These are phyloP conservation scores for Plemyria rubiginata DNA, from an alignment of 2,888 invertebrate species.

Conservation along the genomic window DNA sequence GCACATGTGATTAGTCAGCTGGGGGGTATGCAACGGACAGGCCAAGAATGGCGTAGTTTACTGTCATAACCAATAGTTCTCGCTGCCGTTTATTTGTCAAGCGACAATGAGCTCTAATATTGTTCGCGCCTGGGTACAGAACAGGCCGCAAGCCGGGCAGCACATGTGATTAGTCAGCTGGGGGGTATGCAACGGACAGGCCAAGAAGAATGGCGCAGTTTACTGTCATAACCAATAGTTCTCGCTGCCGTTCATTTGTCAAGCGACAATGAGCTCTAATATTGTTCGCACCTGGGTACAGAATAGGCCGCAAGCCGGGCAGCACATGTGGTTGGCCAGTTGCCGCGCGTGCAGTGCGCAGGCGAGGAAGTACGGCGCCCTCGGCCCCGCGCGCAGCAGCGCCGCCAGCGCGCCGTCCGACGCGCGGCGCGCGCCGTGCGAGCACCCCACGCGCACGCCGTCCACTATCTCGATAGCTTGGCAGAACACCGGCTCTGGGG, in stretches of 20 bases:
- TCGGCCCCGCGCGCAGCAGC: slow-evolving; percentile 88
- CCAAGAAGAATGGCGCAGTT: too few species aligned
- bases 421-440: slow-evolving; percentile 72
- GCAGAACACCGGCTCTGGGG: slow-evolving; percentile 86
- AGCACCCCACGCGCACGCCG: slow-evolving; percentile 91
- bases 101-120: neutral
- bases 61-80: too few species aligned
- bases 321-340: slow-evolving; percentile 93
- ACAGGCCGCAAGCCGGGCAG: slow-evolving; percentile 94
- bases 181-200: too few species aligned
- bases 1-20: slow-evolving; percentile 96
- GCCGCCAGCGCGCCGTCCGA: slow-evolving; percentile 64
- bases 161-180: too few species aligned
- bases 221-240: too few species aligned
- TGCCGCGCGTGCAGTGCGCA: slow-evolving; percentile 92
- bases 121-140: slow-evolving; percentile 91
- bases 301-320: slow-evolving; percentile 94
- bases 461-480: slow-evolving; percentile 91
- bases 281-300: slow-evolving; percentile 89
- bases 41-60: too few species aligned
- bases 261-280: neutral
- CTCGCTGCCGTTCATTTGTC: too few species aligned
- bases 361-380: slow-evolving; percentile 91
- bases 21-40: too few species aligned
- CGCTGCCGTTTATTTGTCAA: neutral